Conservation (phyloP, 2,888 invertebrate genomes). For the Ametastegia equiseti region DNA sequence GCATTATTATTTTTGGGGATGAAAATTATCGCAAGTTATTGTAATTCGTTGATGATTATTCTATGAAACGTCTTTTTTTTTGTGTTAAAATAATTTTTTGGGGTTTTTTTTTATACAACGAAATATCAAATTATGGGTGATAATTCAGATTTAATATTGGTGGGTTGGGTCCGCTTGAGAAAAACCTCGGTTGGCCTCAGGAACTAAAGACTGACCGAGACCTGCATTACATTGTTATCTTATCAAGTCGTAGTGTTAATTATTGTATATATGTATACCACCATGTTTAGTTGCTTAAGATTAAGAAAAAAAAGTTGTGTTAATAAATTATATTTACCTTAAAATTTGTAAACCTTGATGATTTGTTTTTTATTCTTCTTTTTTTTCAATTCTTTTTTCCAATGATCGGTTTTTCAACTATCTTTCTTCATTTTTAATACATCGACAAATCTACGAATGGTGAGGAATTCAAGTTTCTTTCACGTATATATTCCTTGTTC, state of each 20-base stretch:
- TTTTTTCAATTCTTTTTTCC: not conserved
- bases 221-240: conserved; percentile 73
- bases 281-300: conserved; percentile 66
- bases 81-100: not conserved
- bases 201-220: conserved; percentile 75
- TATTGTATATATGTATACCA: conserved; percentile 70
- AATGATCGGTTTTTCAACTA: not conserved
- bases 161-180: conserved; percentile 62
- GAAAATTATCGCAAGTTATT: not conserved
- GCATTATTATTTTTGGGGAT: not conserved
- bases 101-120: not conserved
- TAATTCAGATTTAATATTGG: conserved; percentile 10
- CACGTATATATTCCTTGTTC: not conserved
- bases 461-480: not conserved
- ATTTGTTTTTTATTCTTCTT: not conserved
- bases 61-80: not conserved
- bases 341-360: not conserved
- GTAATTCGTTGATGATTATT: not conserved
- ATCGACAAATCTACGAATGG: no score
- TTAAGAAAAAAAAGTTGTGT: conserved; percentile 68
- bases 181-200: conserved; percentile 67
- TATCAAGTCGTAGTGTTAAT: conserved; percentile 70
- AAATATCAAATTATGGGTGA: not conserved
- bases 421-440: no score
- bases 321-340: conserved; percentile 74